phyloP scores from a whole-genome alignment of 2,113 vertebrate genomes.

The Phrynocephalus versicolor region DNA sequence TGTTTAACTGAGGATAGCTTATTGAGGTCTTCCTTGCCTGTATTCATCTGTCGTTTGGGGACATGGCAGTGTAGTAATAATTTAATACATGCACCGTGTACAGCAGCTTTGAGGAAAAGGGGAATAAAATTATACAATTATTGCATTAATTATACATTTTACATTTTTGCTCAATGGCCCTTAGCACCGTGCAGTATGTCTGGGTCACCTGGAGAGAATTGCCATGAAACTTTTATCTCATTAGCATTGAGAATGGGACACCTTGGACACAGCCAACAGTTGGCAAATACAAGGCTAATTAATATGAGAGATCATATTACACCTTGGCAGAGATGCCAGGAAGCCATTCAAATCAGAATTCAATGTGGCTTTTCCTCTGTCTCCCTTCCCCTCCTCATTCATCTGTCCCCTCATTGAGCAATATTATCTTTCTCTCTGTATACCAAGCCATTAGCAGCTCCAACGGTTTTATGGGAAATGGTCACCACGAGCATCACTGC shows the following conservation, averaged over 20 bases:
- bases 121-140: slow-evolving; percentile 66
- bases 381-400: not conserved
- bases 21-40: slow-evolving; percentile 58
- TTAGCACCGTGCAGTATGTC: slow-evolving; percentile 46
- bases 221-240: not conserved
- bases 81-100: slow-evolving; percentile 58
- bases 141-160: slow-evolving; percentile 69
- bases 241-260: not conserved
- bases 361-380: not conserved
- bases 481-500: too few relatives aligned
- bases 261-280: slow-evolving; percentile 11
- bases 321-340: not conserved
- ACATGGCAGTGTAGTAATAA: slow-evolving; percentile 57
- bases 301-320: not conserved
- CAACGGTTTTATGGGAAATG: not conserved
- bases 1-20: slow-evolving; percentile 60
- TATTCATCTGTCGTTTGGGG: slow-evolving; percentile 56
- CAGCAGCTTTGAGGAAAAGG: slow-evolving; percentile 59
- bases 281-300: slow-evolving; percentile 31
- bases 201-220: slow-evolving; percentile 42
- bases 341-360: not conserved
- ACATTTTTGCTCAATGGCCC: slow-evolving; percentile 54
- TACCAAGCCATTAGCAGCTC: not conserved
- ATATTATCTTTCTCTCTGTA: not conserved
- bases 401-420: not conserved